phyloP scores from a whole-genome alignment of 2,113 vertebrate species.

The Furnarius figulus region DNA sequence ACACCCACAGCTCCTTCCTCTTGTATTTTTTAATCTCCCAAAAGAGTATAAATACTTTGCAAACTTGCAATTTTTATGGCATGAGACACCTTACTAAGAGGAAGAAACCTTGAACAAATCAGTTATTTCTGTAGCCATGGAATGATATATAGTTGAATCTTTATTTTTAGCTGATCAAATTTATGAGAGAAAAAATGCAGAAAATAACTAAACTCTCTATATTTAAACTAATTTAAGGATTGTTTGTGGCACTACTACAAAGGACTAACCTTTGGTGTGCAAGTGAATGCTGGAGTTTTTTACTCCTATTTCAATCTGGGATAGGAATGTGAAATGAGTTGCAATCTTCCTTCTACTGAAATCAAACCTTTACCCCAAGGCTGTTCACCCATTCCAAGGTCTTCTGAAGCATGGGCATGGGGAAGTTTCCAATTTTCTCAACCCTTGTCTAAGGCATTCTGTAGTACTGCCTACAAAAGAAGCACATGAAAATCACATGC shows the following conservation, averaged over 20 bases:
- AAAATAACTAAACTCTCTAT: not conserved
- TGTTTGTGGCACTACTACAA: conserved; percentile 25
- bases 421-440: conserved; percentile 5
- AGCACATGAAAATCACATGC: conserved; percentile 16
- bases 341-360: not conserved
- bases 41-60: not conserved
- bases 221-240: not conserved
- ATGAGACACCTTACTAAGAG: not conserved
- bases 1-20: not conserved
- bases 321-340: not conserved
- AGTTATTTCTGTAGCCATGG: not conserved
- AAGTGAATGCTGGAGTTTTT: not conserved
- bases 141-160: not conserved
- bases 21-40: not conserved
- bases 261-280: conserved; percentile 15
- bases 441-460: not conserved
- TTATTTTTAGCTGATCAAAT: not conserved
- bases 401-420: not conserved
- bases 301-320: conserved; percentile 24
- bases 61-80: not conserved
- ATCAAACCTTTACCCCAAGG: conserved; percentile 28
- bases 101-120: not conserved
- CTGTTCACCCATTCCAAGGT: not conserved
- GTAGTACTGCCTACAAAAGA: not conserved
- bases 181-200: not conserved